phyloP scores from a whole-genome alignment of 2,888 invertebrate genomes.

The Spilosoma lubricipeda region DNA sequence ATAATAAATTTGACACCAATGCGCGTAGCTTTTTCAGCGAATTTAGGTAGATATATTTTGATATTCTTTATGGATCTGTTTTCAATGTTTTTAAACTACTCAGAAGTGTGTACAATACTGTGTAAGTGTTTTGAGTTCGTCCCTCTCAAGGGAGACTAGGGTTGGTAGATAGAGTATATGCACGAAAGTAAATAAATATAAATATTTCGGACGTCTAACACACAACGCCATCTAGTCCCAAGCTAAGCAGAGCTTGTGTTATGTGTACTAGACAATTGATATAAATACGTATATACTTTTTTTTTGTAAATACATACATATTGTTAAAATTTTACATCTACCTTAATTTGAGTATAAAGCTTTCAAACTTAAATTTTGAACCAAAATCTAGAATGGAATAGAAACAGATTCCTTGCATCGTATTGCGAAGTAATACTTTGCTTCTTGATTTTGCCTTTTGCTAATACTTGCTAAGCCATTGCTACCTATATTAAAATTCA shows the following conservation, averaged over 20 bases:
- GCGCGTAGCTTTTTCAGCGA: not conserved
- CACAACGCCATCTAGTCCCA: too few relatives aligned
- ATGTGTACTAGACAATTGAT: too few relatives aligned
- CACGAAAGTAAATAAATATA: too few relatives aligned
- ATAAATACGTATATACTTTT: too few relatives aligned
- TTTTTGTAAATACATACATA: too few relatives aligned
- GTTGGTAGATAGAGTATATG: not conserved
- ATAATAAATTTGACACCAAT: conserved; percentile 9
- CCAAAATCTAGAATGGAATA: not conserved
- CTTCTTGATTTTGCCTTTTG: not conserved
- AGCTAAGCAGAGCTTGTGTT: too few relatives aligned
- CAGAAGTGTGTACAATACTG: not conserved
- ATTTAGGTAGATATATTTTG: not conserved
- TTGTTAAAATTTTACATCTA: too few relatives aligned
- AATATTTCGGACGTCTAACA: too few relatives aligned
- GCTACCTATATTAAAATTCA: not conserved
- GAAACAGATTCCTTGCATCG: too few relatives aligned
- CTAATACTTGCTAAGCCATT: not conserved
- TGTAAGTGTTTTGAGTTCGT: not conserved
- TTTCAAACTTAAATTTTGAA: not conserved
- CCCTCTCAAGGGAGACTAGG: not conserved
- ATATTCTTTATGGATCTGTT: not conserved
- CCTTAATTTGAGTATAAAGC: too few relatives aligned
- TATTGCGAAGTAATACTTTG: not conserved
- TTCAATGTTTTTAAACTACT: not conserved